Conservation (phyloP, 2,113 vertebrate species). For the Crotalus viridis region DNA sequence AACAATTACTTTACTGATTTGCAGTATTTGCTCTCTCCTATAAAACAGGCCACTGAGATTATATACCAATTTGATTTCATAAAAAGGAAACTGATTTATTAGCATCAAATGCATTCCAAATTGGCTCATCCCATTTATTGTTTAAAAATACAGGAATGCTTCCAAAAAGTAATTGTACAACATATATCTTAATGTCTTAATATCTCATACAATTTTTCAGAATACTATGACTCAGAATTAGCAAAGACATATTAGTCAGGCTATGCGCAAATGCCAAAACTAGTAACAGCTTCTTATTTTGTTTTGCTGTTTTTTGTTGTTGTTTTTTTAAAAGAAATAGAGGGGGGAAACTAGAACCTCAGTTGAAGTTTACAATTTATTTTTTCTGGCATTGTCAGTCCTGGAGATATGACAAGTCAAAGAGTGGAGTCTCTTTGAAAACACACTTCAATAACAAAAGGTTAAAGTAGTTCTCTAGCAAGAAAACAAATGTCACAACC, state of each 20-base stretch:
- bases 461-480: not conserved
- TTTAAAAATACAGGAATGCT: not conserved
- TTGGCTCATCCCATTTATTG: not conserved
- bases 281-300: not conserved
- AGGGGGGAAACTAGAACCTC: not conserved
- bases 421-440: not conserved
- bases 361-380: not conserved
- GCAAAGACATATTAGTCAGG: constrained; percentile 10
- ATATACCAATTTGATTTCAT: not conserved
- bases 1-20: not conserved
- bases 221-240: not conserved
- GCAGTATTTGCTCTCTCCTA: not conserved
- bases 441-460: not conserved
- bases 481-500: not conserved
- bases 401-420: not conserved
- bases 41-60: not conserved
- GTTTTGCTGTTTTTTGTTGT: not conserved
- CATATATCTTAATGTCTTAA: not conserved
- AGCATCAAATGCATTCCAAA: not conserved
- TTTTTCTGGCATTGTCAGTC: not conserved
- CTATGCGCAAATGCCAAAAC: not conserved
- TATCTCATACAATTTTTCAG: constrained; percentile 12
- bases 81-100: not conserved
- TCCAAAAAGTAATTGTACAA: fast-evolving
- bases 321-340: not conserved